Conservation (phyloP, 2,797 vertebrate species). For the Rousettus madagascariensis region DNA sequence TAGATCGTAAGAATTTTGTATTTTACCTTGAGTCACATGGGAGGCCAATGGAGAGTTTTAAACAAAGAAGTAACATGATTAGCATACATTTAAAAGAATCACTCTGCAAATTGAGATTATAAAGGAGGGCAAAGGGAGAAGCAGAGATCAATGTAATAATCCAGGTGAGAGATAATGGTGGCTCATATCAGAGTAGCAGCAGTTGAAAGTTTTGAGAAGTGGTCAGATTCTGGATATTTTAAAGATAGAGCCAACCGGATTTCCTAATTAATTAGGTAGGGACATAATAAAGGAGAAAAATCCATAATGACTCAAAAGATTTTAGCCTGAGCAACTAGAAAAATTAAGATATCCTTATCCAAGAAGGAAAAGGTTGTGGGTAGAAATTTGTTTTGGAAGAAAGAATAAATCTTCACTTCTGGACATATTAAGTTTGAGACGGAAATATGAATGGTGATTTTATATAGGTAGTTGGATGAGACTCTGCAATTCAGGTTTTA, state of each 20-base stretch:
- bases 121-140: background rate
- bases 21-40: constrained; percentile 33
- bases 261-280: background rate
- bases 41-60: background rate
- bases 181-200: background rate
- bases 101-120: background rate
- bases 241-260: background rate
- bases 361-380: background rate
- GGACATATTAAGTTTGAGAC: background rate
- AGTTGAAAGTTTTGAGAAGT: background rate
- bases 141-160: background rate
- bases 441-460: background rate
- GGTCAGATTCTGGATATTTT: background rate
- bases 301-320: background rate
- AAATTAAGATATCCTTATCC: background rate
- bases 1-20: background rate
- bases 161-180: background rate
- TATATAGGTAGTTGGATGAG: background rate
- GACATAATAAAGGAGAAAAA: background rate
- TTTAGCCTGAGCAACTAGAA: background rate
- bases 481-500: background rate
- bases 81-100: constrained; percentile 16
- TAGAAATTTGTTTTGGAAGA: background rate
- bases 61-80: constrained; percentile 44
- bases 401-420: constrained; percentile 31